Evolutionary conservation across 2,888 invertebrate species (phyloP).

Genomic region (Agonopterix alstromeriana): DNA sequence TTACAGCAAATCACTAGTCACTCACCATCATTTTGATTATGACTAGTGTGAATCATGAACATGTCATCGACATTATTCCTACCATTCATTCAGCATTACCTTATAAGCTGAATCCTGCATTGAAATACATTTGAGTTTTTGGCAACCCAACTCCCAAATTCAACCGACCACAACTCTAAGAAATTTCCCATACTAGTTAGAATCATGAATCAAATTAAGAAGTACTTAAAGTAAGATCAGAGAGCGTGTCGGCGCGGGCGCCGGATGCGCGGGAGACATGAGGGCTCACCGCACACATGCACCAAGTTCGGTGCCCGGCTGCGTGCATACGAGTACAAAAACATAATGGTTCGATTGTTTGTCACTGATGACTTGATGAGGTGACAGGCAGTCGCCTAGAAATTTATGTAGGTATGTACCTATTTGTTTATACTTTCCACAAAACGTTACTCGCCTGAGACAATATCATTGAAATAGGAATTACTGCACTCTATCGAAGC

Average conservation of each 20-base stretch:
- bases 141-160: neutral
- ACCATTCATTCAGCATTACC: no score
- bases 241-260: slow-evolving; percentile 1
- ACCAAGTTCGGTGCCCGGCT: slow-evolving; percentile 41
- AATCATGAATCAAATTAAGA: neutral
- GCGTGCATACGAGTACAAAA: slow-evolving; percentile 21
- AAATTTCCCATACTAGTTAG: slow-evolving; percentile 5
- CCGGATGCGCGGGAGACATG: slow-evolving; percentile 22
- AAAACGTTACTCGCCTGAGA: no score
- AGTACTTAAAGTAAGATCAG: neutral
- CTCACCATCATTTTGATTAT: no score
- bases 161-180: slow-evolving; percentile 5
- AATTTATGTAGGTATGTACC: no score
- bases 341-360: slow-evolving; percentile 35
- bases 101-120: no score
- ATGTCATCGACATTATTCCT: no score
- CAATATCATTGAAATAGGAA: no score
- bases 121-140: no score
- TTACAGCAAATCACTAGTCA: no score
- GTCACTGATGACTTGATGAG: neutral
- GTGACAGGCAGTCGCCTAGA: neutral
- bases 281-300: slow-evolving; percentile 12
- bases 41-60: no score
- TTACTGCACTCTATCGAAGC: no score
- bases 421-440: no score